Evolutionary conservation across 2,113 vertebrate genomes (phyloP), one percentile per base, ranked within the genome.

Genomic region (Tragelaphus scriptus): DNA sequence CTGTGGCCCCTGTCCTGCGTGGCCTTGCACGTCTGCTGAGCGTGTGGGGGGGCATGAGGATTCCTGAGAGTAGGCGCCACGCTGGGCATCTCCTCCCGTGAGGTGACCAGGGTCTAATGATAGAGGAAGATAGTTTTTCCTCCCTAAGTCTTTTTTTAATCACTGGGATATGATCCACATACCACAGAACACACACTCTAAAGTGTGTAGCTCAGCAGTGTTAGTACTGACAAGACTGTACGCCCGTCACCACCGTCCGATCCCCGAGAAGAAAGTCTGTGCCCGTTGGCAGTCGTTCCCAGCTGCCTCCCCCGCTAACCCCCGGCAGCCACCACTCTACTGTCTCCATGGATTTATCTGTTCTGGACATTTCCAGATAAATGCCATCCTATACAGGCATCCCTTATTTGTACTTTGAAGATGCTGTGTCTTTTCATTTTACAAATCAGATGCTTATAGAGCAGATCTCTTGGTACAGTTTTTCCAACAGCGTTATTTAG

Each of bases 141-240:
- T 77, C 14, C 19, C 55, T 56, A 25, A 68, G 36, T n/a, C 53
- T 26, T 17, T 58, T n/a, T n/a, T n/a, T 7, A 7, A 36, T 91
- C 61, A 32, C 61, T 11, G 26, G n/a, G 51, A 19, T 26, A 21
- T 4, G n/a, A 92, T 30, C 47, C 53, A 6, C 28, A 5, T 6
- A 17, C 19, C 19, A n/a, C 9, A 47, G 53, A 44, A 32, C 1
- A 2, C 58, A 80, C 36, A 3, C 25, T 85, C 36, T 58, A 6
- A 15, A 28, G n/a, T 30, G 5, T 55, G 0, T 49, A 40, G 6
- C 36, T 89, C 63, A 17, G 15, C 2, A 47, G 32, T 53, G 30
- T 4, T 55, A 14, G 55, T 9, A 1, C 10, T 51, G 56, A 28
- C 56, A 1, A 36, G n/a, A 23, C 0, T 40, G 77, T 4, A 1